Evolutionary conservation across 2,888 invertebrate species (phyloP).

Genomic region (Pyrochroa serraticornis): DNA sequence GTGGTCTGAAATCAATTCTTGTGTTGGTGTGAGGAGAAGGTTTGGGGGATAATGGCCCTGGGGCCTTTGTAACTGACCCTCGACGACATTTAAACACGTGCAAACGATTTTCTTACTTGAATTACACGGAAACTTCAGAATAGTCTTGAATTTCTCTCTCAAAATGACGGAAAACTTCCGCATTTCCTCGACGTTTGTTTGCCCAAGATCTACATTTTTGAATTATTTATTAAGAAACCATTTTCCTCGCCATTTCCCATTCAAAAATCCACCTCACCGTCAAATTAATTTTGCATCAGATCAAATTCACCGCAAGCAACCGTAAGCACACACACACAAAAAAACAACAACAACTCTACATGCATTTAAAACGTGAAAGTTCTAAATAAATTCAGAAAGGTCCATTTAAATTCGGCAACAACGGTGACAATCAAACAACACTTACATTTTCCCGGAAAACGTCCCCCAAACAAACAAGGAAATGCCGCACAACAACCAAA

Average conservation of each 20-base stretch:
- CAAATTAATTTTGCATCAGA: not conserved
- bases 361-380: not conserved
- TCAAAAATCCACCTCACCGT: not conserved
- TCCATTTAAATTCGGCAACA: not conserved
- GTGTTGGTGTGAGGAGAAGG: not conserved
- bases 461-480: slow-evolving; percentile 42
- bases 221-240: slow-evolving; percentile 14
- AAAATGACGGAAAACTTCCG: too few species aligned
- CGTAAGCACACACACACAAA: too few species aligned
- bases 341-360: slow-evolving; percentile 1
- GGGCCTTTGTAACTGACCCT: slow-evolving; percentile 11
- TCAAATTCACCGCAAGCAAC: too few species aligned
- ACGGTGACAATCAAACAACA: slow-evolving; percentile 20
- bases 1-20: not conserved
- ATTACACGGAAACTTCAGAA: too few species aligned
- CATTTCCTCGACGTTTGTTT: too few species aligned
- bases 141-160: too few species aligned
- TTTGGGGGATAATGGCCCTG: not conserved
- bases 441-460: slow-evolving; percentile 49
- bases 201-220: slow-evolving; percentile 7
- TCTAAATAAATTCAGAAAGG: not conserved
- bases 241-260: slow-evolving; percentile 3
- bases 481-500: slow-evolving; percentile 43
- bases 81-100: slow-evolving; percentile 25
- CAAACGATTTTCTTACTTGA: not conserved